Evolutionary conservation across 2,113 vertebrate genomes (phyloP).

Genomic region (Cyanoderma ruficeps): DNA sequence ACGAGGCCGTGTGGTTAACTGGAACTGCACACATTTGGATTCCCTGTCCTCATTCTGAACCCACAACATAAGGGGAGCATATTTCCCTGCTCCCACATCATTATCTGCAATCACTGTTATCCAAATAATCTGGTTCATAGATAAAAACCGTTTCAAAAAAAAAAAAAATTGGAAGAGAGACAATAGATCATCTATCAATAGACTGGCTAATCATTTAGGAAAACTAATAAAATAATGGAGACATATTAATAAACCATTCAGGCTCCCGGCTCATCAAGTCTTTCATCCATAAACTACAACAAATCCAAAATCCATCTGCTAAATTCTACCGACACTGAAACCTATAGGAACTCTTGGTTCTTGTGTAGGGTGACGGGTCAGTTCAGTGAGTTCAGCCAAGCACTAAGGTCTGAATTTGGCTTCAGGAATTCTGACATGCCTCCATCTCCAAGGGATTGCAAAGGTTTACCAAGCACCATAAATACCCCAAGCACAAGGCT

Average conservation of each 20-base stretch:
- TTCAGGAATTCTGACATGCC: slow-evolving; percentile 39
- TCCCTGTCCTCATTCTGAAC: slow-evolving; percentile 41
- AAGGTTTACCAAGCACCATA: neutral
- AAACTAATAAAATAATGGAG: slow-evolving; percentile 51
- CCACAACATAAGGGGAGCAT: slow-evolving; percentile 57
- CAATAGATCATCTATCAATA: slow-evolving; percentile 54
- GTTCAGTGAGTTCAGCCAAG: slow-evolving; percentile 71
- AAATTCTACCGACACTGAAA: slow-evolving; percentile 15
- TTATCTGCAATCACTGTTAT: slow-evolving; percentile 54
- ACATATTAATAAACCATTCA: slow-evolving; percentile 55
- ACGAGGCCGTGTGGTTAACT: slow-evolving; percentile 51
- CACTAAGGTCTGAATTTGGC: slow-evolving; percentile 61
- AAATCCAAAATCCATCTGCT: slow-evolving; percentile 18
- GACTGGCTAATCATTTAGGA: slow-evolving; percentile 18
- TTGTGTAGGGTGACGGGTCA: slow-evolving; percentile 50
- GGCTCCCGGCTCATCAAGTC: slow-evolving; percentile 42
- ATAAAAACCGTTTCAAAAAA: slow-evolving; percentile 8
- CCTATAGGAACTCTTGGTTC: neutral
- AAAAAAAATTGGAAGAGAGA: neutral
- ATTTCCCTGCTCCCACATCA: slow-evolving; percentile 50
- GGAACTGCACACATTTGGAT: slow-evolving; percentile 44
- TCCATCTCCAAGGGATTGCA: neutral
- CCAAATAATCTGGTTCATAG: slow-evolving; percentile 57
- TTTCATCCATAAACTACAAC: slow-evolving; percentile 54
- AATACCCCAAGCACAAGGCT: neutral